Evolutionary conservation across 2,797 vertebrate genomes (phyloP), one percentile per base, ranked within the genome.

Genomic region (Microctenopoma stevenorrisi): DNA sequence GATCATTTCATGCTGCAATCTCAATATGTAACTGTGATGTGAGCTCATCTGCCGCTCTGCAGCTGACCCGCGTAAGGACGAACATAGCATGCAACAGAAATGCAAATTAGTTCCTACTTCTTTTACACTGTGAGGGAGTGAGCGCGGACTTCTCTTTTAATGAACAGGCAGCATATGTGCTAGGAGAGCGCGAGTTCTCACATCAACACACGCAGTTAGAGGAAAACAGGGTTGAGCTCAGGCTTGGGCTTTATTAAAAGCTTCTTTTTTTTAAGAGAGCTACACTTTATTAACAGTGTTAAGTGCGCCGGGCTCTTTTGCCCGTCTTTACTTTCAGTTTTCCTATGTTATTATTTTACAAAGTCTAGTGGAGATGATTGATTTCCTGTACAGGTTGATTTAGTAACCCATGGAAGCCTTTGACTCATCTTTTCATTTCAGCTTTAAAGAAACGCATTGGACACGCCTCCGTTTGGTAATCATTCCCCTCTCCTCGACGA

Each of bases 391-490:
- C 64, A 77, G 67, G 73, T 59, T 74, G 80, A 87, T 82, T 83
- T 67, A 58, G 72, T 42, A 70, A 66, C 64, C 71, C n/a, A 8
- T 72, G 64, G 63, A 84, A 79, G 81, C 75, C 82, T 81, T 58
- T 82, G 80, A 78, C 82, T 85, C 71, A 37, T 71, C 67, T 63
- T 82, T 81, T 84, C 68, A 84, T 90, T 84, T 80, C 54, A 66
- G 74, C 68, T 88, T 80, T 82, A 85, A 86, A 87, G 75, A 76
- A 87, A 87, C 67, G 72, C 83, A 80, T 76, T 64, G 71, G 84
- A 83, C 88, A 87, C 86, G 83, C 86, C 84, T 89, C 85, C 74
- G 74, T 88, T 83, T 80, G 76, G 75, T 80, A 84, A 88, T 85
- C 78, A 68, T 83, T 83, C 72, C 72, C 82, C 68, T 82, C 72